Conservation (phyloP, 1,140 invertebrate genomes). For the Atopsyche davidsoni region DNA sequence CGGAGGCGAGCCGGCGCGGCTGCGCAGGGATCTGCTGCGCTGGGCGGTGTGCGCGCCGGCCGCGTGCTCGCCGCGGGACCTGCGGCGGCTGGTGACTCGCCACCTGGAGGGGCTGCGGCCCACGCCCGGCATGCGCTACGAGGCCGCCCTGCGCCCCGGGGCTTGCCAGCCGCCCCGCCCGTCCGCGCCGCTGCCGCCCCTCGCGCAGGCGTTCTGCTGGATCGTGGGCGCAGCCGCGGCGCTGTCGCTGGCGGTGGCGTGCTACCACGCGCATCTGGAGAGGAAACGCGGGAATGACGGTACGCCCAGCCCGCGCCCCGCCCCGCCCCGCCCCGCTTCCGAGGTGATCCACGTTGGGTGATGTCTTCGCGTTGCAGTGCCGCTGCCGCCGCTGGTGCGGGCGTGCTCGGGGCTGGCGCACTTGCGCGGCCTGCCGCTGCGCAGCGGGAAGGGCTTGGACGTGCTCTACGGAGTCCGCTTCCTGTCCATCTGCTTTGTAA, state of each 20-base stretch:
- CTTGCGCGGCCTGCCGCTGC: not conserved
- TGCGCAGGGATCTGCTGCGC: not conserved
- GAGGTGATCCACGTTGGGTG: not conserved
- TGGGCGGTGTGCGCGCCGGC: constrained; percentile 13
- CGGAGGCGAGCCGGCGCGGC: not conserved
- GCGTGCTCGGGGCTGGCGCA: not conserved
- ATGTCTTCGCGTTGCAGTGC: not conserved
- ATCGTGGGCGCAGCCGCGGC: too few species aligned
- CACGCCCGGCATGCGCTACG: not conserved
- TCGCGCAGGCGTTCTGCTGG: not conserved
- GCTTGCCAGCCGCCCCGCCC: not conserved
- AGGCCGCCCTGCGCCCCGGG: too few species aligned
- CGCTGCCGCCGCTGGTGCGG: not conserved
- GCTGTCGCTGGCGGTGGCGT: too few species aligned
- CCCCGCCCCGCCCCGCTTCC: not conserved
- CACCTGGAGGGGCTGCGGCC: not conserved
- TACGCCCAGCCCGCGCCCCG: not conserved
- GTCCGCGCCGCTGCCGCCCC: not conserved
- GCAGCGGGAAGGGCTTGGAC: constrained; percentile 33
- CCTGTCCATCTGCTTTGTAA: constrained; percentile 46
- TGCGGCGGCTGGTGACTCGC: not conserved
- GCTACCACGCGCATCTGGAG: too few species aligned
- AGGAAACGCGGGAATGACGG: too few species aligned
- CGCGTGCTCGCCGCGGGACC: constrained; percentile 1
- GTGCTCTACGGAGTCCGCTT: constrained; percentile 49